phyloP scores from a whole-genome alignment of 2,888 invertebrate genomes.

The Campopleginae sp. region DNA sequence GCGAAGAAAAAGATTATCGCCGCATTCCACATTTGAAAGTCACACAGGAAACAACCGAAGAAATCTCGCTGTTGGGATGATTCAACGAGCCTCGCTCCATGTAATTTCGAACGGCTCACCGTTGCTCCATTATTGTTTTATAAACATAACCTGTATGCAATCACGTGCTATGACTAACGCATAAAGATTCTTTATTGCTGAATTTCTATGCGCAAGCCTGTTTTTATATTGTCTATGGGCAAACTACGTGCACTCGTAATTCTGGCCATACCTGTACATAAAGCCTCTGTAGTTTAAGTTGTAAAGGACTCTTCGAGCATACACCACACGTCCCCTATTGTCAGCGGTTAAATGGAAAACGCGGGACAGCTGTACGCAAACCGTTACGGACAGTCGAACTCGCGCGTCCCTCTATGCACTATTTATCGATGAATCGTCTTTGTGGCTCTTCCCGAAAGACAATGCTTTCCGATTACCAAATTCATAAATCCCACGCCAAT shows the following conservation, averaged over 20 bases:
- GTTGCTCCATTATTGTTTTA: constrained; percentile 7
- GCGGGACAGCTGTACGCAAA: constrained; percentile 77
- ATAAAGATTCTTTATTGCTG: constrained; percentile 6
- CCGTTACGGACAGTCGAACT: constrained; percentile 73
- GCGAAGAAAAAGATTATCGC: constrained; percentile 1
- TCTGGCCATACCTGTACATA: background rate
- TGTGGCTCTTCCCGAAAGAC: constrained; percentile 6
- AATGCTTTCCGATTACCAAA: background rate
- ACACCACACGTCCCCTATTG: constrained; percentile 74
- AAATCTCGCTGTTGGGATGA: background rate
- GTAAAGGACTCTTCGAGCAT: constrained; percentile 39
- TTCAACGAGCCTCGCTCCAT: background rate
- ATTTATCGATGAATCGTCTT: constrained; percentile 43
- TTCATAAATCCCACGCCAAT: background rate
- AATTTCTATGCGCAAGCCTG: background rate
- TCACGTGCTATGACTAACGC: constrained; percentile 12
- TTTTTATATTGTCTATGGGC: constrained; percentile 5
- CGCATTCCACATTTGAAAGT: background rate
- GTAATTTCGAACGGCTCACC: background rate
- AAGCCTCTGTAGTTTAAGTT: background rate
- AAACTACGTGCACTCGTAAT: background rate
- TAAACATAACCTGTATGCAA: constrained; percentile 6
- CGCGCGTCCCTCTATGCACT: constrained; percentile 21
- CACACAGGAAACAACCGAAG: background rate
- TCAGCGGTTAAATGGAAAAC: constrained; percentile 67